Conservation (phyloP, 2,888 invertebrate genomes). For the Eilema caniola region DNA sequence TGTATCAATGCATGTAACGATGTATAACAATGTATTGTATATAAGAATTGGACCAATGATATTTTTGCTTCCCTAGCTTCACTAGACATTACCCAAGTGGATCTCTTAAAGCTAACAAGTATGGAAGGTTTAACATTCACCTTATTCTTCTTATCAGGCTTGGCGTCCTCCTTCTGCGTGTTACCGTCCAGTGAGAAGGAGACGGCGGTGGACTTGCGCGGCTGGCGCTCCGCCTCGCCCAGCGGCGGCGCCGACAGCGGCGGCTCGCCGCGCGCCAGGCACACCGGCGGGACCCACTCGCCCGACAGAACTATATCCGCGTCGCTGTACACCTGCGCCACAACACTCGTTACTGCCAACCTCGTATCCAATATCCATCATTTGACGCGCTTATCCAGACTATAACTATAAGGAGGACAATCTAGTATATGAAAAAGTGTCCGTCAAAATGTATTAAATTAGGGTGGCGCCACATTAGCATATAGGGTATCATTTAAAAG, state of each 20-base stretch:
- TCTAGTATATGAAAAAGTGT: too few relatives aligned
- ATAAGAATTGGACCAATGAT: background rate
- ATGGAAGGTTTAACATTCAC: slow-evolving; percentile 64
- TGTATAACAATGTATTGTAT: too few relatives aligned
- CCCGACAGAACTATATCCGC: slow-evolving; percentile 95
- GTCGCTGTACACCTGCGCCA: slow-evolving; percentile 91
- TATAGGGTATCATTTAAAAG: too few relatives aligned
- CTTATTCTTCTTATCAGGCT: slow-evolving; percentile 91
- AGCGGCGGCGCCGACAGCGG: slow-evolving; percentile 86
- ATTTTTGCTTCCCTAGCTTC: too few relatives aligned
- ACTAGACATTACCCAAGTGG: too few relatives aligned
- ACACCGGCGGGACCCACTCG: slow-evolving; percentile 95
- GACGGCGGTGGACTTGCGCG: slow-evolving; percentile 80
- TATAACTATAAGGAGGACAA: too few relatives aligned
- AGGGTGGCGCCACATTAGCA: too few relatives aligned
- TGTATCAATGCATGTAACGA: too few relatives aligned
- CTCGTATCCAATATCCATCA: too few relatives aligned
- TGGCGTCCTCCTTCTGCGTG: slow-evolving; percentile 83
- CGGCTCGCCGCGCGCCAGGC: slow-evolving; percentile 91
- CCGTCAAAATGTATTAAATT: too few relatives aligned
- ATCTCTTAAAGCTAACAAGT: too few relatives aligned
- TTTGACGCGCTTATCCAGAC: too few relatives aligned
- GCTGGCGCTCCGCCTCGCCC: slow-evolving; percentile 78
- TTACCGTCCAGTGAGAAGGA: slow-evolving; percentile 82
- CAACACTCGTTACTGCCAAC: slow-evolving; percentile 16